phyloP scores from a whole-genome alignment of 2,113 vertebrate genomes.

The Asarcornis scutulata region DNA sequence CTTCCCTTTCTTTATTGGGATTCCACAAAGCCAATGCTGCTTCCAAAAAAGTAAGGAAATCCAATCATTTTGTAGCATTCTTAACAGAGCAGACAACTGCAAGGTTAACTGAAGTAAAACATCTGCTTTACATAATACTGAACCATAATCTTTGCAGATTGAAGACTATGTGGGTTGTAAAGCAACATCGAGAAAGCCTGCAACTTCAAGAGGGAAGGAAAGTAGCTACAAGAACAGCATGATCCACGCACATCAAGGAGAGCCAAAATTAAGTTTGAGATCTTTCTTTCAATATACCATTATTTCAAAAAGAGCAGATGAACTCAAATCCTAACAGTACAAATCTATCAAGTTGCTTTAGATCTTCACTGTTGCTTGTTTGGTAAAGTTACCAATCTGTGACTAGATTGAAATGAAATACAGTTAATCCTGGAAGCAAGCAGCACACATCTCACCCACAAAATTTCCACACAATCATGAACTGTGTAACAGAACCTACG shows the following conservation, averaged over 20 bases:
- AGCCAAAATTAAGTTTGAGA: neutral
- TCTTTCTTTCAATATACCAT: neutral
- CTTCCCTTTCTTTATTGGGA: neutral
- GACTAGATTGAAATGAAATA: constrained; percentile 16
- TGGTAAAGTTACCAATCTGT: neutral
- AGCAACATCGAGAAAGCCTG: neutral
- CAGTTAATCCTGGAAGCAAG: neutral
- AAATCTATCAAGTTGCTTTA: neutral
- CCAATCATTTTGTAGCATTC: neutral
- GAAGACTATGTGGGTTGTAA: fast-evolving
- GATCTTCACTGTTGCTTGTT: neutral
- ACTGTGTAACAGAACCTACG: neutral
- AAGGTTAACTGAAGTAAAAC: neutral
- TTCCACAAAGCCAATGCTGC: neutral
- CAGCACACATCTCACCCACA: neutral
- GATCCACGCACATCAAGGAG: constrained; percentile 19
- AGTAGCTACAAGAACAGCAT: neutral
- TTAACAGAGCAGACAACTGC: neutral
- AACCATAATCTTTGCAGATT: neutral
- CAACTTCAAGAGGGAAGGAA: neutral
- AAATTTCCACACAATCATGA: neutral
- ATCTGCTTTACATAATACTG: neutral
- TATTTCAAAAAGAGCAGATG: neutral
- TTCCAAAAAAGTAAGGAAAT: neutral
- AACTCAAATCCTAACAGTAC: neutral